These are phyloP conservation scores for Geophilus truncorum DNA, from an alignment of 2,888 invertebrate species.

Conservation along the genomic window DNA sequence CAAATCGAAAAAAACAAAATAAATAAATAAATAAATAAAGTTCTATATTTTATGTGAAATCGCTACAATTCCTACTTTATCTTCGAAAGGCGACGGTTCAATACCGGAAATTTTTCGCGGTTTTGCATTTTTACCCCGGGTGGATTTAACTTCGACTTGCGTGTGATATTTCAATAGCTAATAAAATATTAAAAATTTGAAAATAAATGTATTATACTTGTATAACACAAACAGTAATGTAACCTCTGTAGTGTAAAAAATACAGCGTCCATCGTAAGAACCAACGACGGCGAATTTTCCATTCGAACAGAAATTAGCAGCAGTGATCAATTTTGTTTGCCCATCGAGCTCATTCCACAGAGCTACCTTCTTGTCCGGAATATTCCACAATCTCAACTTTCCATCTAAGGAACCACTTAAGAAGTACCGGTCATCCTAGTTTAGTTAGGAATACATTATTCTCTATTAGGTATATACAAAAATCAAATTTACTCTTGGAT, in stretches of 20 bases:
- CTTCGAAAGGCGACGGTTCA: constrained; percentile 92
- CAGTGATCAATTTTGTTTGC: constrained; percentile 89
- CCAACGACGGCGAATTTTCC: constrained; percentile 98
- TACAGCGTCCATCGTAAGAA: constrained; percentile 95
- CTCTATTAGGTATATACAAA: too few relatives aligned
- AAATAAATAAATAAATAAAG: constrained; percentile 25
- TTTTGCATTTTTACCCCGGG: constrained; percentile 89
- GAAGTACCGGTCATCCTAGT: constrained; percentile 68
- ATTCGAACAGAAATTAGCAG: constrained; percentile 95
- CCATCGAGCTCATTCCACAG: constrained; percentile 96
- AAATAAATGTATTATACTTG: not conserved
- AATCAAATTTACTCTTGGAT: constrained; percentile 64
- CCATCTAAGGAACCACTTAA: constrained; percentile 96
- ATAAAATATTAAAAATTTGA: constrained; percentile 39
- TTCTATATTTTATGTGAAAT: not conserved
- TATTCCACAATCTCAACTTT: constrained; percentile 97
- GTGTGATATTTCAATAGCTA: constrained; percentile 96
- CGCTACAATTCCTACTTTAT: constrained; percentile 58
- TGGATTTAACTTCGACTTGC: constrained; percentile 91
- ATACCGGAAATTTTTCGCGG: constrained; percentile 96
- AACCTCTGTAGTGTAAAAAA: constrained; percentile 92
- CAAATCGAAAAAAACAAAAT: constrained; percentile 37
- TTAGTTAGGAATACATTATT: constrained; percentile 31
- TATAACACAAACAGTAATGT: not conserved
- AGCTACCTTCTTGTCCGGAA: constrained; percentile 97